These are phyloP conservation scores for Ptilorrhoa leucosticta DNA, from an alignment of 2,113 vertebrate genomes.

Conservation along the genomic window DNA sequence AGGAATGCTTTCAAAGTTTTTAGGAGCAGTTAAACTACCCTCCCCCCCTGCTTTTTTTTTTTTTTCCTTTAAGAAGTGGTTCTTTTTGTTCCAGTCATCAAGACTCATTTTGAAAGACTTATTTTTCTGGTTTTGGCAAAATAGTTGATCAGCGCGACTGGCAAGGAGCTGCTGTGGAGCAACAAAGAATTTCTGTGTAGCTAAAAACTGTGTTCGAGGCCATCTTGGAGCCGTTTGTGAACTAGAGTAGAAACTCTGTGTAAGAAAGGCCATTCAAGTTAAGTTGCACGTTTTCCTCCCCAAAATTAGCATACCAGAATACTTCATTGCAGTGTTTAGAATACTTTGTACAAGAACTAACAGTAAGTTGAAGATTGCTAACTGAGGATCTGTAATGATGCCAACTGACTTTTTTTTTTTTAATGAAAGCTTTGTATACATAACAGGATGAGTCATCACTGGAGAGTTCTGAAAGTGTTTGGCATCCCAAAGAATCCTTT, in stretches of 20 bases:
- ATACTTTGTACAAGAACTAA: conserved; percentile 39
- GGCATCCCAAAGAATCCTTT: conserved; percentile 48
- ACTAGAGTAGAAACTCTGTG: neutral
- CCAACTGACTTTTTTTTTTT: conserved; percentile 35
- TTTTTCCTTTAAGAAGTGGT: neutral
- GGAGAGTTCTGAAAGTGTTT: conserved; percentile 49
- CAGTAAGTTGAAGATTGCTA: conserved; percentile 36
- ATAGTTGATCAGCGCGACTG: neutral
- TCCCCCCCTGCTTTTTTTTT: accelerated
- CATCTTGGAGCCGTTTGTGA: conserved; percentile 36
- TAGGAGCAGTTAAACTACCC: neutral
- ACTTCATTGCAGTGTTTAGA: conserved; percentile 18
- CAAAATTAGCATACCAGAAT: conserved; percentile 30
- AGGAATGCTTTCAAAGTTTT: neutral
- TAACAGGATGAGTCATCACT: conserved; percentile 52
- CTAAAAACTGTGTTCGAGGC: neutral
- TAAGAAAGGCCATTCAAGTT: conserved; percentile 31
- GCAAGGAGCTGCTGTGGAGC: neutral
- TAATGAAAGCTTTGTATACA: conserved; percentile 56
- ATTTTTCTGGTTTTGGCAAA: conserved; percentile 46
- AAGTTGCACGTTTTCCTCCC: conserved; percentile 17
- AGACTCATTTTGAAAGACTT: conserved; percentile 19
- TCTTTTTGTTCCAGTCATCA: neutral
- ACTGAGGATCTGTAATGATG: conserved; percentile 42
- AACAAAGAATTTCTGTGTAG: conserved; percentile 51